These are phyloP conservation scores for Ladona fulva DNA, from an alignment of 1,140 invertebrate genomes.

Conservation along the genomic window DNA sequence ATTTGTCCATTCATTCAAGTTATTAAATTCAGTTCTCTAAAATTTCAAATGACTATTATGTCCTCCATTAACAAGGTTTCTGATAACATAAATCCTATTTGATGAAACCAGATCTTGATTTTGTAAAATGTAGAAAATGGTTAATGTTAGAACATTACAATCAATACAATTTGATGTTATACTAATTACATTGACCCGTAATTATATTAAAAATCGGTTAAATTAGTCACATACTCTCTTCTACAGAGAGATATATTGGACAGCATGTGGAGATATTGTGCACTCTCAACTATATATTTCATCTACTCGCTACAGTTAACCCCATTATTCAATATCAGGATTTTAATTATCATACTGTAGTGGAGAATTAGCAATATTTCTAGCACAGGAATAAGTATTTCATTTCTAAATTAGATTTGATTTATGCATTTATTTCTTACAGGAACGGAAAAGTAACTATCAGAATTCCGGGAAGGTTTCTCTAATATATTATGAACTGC, in stretches of 20 bases:
- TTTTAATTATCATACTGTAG: background rate
- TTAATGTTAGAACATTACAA: background rate
- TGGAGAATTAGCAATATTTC: background rate
- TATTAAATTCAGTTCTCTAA: background rate
- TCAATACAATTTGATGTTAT: background rate
- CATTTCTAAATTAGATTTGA: background rate
- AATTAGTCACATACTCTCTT: no score
- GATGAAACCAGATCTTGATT: no score
- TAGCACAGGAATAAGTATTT: background rate
- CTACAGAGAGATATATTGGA: no score
- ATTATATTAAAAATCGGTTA: no score
- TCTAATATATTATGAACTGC: slow-evolving; percentile 29
- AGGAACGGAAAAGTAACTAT: slow-evolving; percentile 26
- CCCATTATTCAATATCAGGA: background rate
- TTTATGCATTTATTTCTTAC: slow-evolving; percentile 17
- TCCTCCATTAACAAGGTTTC: no score
- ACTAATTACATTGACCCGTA: no score
- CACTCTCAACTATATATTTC: background rate
- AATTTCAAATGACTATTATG: no score
- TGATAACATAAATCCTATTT: no score
- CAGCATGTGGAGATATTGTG: background rate
- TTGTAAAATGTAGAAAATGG: no score
- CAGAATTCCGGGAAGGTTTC: slow-evolving; percentile 29
- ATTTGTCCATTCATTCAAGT: no score
- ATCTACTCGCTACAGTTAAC: background rate